Percentiles rank a stretch among this genome's conserved stretches.
phyloP scores from a whole-genome alignment of 2,113 vertebrate species.

The Urocitellus parryii region DNA sequence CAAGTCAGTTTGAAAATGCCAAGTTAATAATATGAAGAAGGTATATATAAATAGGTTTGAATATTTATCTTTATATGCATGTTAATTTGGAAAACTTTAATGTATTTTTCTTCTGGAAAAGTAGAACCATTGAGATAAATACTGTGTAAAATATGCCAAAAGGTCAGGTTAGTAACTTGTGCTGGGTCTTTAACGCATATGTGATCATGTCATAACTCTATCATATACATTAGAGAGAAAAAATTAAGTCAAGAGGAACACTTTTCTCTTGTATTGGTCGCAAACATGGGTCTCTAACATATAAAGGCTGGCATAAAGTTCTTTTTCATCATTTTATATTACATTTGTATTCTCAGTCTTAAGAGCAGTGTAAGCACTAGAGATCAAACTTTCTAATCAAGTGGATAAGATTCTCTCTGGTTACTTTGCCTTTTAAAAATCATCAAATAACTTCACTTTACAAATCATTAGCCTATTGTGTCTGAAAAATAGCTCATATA shows the following conservation, averaged over 20 bases:
- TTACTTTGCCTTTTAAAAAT: background rate
- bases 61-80: background rate
- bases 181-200: background rate
- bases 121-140: background rate
- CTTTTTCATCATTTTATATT: background rate
- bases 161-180: background rate
- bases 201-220: background rate
- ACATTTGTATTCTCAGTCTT: background rate
- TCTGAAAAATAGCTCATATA: background rate
- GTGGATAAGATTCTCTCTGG: background rate
- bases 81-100: background rate
- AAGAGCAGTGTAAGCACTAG: conserved; percentile 13
- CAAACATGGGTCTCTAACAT: background rate
- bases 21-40: background rate
- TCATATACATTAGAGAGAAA: background rate
- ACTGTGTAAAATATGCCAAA: background rate
- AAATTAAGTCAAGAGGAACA: background rate
- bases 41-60: background rate
- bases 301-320: background rate
- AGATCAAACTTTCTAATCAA: background rate
- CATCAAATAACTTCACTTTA: background rate
- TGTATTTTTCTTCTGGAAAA: background rate
- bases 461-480: background rate
- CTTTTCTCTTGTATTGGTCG: background rate
- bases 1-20: background rate